Base-by-base conservation (phyloP, 2,888 invertebrate genomes). In the Biston betularia region DNA sequence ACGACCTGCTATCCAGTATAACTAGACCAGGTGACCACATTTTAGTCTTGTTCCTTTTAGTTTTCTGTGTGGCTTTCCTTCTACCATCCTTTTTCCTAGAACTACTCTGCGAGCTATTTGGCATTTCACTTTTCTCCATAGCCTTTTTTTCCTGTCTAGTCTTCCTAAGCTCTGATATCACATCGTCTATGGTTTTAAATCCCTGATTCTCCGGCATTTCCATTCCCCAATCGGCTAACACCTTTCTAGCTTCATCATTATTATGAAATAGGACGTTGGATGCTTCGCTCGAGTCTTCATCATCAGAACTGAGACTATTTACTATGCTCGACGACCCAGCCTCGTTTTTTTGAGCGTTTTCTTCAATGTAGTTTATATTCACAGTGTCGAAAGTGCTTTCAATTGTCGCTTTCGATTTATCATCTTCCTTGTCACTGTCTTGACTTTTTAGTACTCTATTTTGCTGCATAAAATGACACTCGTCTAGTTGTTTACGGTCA, bases 21-120 rank as follows among this genome's bases (percentile, higher is more conserved):
- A 94, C 92, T 46, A 88, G 84, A 3, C 89, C 88, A 0, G 90
- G 90, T 44, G 93, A 89, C 93, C 93, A 94, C 81, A 87, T 87
- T 53, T 89, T 89, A 59, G 71, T 84, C 71, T 87, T 90, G 70
- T 86, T 89, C 72, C 86, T 89, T 72, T 90, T 92, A 73, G 75
- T 89, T 64, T 90, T 91, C 4, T 76, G 69, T 15, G 77, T 76
- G 0, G 80, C 68, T 65, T 89, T 92, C 66, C 84, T 82, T n/a
- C 61, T 76, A 64, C 86, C 87, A 14, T 76, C 76, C 50, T 74
- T 75, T 75, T 85, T 88, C 67, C 88, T 83, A 4, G 83, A 83
- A 64, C 80, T 81, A 53, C 82, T 81, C 65, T 87, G 87, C 7
- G 86, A 80, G 6, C 83, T 84, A 9, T 63, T 7, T 80, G 75